phyloP scores from a whole-genome alignment of 2,113 vertebrate species.

The Meleagris gallopavo region DNA sequence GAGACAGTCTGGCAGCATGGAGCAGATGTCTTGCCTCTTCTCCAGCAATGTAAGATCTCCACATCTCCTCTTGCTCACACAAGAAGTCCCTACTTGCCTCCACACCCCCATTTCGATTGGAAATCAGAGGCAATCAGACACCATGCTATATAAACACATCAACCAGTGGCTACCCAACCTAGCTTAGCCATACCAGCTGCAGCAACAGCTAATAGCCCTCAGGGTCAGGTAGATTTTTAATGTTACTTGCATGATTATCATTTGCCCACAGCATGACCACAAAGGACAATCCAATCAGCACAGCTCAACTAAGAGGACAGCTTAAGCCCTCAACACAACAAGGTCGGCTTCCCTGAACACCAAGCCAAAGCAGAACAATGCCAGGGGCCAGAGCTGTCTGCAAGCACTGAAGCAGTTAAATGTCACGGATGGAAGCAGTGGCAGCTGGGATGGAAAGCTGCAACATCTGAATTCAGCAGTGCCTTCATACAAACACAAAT shows the following conservation, averaged over 20 bases:
- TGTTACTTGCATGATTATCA: background rate
- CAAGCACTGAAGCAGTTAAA: background rate
- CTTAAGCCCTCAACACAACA: background rate
- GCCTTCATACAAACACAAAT: background rate
- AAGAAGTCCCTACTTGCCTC: background rate
- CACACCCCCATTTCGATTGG: background rate
- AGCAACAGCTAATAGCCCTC: background rate
- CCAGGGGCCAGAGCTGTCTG: fast-evolving
- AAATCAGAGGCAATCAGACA: background rate
- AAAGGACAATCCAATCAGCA: constrained; percentile 20
- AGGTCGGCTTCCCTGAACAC: background rate
- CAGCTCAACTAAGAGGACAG: background rate
- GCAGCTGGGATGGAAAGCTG: background rate
- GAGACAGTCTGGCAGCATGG: fast-evolving
- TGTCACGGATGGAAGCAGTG: background rate
- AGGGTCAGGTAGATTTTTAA: background rate
- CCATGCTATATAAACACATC: background rate
- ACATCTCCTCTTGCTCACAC: background rate
- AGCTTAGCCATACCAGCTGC: background rate
- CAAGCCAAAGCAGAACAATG: background rate
- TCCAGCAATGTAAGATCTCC: background rate
- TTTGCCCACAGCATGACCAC: background rate
- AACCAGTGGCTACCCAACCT: background rate
- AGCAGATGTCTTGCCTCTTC: fast-evolving
- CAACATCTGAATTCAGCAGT: background rate